A percentile compares a stretch with the other conserved stretches of the same genome.
Conservation (phyloP, 1,140 invertebrate genomes). For the Aporrectodea caliginosa region DNA sequence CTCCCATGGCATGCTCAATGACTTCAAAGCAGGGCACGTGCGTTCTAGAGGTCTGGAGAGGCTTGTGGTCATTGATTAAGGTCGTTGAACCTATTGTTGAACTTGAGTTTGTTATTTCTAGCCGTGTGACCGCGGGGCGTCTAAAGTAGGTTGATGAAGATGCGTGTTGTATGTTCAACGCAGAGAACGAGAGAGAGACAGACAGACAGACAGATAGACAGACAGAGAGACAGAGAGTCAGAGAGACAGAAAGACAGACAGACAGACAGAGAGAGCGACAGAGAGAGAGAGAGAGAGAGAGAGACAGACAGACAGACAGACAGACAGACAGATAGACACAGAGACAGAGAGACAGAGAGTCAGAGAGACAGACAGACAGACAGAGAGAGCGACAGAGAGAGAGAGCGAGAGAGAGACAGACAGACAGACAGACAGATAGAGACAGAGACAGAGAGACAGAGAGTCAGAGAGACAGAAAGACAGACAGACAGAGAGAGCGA, state of each 20-base stretch:
- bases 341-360: not conserved
- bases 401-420: not conserved
- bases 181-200: not conserved
- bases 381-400: not conserved
- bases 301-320: not conserved
- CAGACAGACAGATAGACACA: not conserved
- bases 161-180: not conserved
- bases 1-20: too few relatives aligned
- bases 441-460: not conserved
- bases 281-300: too few relatives aligned
- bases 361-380: not conserved
- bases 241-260: not conserved
- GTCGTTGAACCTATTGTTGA: not conserved
- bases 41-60: not conserved
- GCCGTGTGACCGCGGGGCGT: not conserved
- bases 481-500: not conserved
- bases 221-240: not conserved
- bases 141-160: not conserved
- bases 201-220: not conserved
- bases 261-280: too few relatives aligned
- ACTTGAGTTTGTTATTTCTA: not conserved
- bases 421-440: not conserved
- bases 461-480: not conserved
- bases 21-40: too few relatives aligned
- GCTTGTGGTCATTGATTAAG: not conserved